Base-by-base conservation (phyloP, 2,888 invertebrate genomes). In the Dicycla oo region DNA sequence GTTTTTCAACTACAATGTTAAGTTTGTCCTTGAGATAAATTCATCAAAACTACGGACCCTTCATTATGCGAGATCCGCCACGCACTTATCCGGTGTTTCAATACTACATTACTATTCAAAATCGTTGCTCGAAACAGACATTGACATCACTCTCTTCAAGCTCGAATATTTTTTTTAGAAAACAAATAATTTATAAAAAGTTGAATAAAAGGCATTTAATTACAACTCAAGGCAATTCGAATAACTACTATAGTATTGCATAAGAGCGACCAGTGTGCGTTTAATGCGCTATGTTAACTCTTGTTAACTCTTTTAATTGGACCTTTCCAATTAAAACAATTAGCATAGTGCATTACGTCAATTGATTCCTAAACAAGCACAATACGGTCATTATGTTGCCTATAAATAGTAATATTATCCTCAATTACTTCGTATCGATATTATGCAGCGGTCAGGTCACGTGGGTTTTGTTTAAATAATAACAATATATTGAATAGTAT, bases 301-400 rank as follows among this genome's bases (percentile, higher is more conserved):
- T n/a, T n/a, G n/a, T n/a, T n/a, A n/a, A n/a, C n/a, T n/a, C n/a
- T n/a, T n/a, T n/a, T n/a, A n/a, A n/a, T n/a, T n/a, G n/a, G n/a
- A n/a, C n/a, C n/a, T n/a, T n/a, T 38, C 61, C 80, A 85, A 85
- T 83, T 83, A 83, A 73, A 75, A 80, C 85, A 75, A 85, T 85
- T 78, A 76, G 47, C 71, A 81, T 70, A 75, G 68, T 75, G 66
- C 67, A 82, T 82, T 85, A 83, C 82, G 86, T 82, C 81, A 85
- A 82, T 75, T 73, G 73, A 65, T 65, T 68, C 62, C 49, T 75
- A 86, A 84, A 82, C 74, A 75, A 78, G 70, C 51, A 26, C 61
- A 73, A 68, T 82, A 78, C 20, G 23, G 60, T 49, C 58, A 61
- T 54, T 57, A 43, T 54, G 63, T 43, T 23, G 61, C 10, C 56